Evolutionary conservation across 2,888 invertebrate species (phyloP), one percentile per base, ranked within the genome.

Genomic region (Dryobotodes eremita): DNA sequence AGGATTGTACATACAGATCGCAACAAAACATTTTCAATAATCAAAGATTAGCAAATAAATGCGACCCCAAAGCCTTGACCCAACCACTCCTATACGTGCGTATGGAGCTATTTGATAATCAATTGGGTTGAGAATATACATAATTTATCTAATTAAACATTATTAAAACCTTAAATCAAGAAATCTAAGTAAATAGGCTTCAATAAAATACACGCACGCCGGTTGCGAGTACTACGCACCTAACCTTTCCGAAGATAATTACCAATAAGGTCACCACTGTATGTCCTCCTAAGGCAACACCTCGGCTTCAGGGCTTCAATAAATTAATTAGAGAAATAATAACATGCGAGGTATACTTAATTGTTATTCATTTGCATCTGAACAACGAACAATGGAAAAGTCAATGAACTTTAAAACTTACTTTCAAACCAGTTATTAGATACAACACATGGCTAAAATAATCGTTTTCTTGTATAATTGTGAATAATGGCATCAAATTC

Each of bases 401-500:
- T 36, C 55, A 79, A 80, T 68, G 59, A 80, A 59, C 75, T 59
- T n/a, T 31, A 65, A 70, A 77, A 86, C 85, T 85, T 80, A 87
- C 87, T 48, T 84, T 75, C 7, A 87, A 74, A 71, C 87, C 87
- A 11, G 87, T 87, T 57, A 70, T 74, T 10, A 77, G 10, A 20
- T 20, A 77, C 64, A 87, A 82, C 55, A 84, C 31, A 23, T 75
- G 15, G 46, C 71, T 79, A 20, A 73, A 80, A 17, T 71, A 1
- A 26, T 20, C 20, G 13, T 26, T 69, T 68, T 80, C 70, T 57
- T 71, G 75, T 26, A 31, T 20, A 73, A 66, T 75, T 72, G 64
- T 36, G 42, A 87, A 90, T 72, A 91, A 80, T 15, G 83, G 66
- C 42, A 48, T 46, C 48, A 91, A 89, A 85, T 89, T 83, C 2